Evolutionary conservation across 2,113 vertebrate species (phyloP), one percentile per base, ranked within the genome.

Genomic region (Lophochroa leadbeateri): DNA sequence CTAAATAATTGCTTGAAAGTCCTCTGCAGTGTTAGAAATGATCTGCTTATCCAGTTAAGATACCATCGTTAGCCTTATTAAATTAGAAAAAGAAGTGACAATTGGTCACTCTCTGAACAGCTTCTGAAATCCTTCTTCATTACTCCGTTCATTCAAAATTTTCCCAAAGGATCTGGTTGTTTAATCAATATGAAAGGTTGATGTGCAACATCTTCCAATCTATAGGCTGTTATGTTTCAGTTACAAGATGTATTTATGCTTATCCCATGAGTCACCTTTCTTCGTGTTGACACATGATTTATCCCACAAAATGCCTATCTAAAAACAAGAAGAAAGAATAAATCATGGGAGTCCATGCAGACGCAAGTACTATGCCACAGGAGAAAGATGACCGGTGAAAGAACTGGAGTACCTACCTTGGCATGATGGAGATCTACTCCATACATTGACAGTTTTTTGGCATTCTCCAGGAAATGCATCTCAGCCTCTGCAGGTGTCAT

Each of bases 371-470:
- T 61, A 17, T 6, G 12, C 14, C 11, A 72, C 17, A 41, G 29
- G 24, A 84, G 43, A 55, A 53, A 68, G 47, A 39, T 0, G 5
- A 75, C 5, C 0, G 1, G 10, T 46, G 28, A n/a, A 89, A 89
- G 58, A 86, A 85, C 20, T 10, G 17, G 37, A 92, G 11, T 17
- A 27, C 63, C 37, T 98, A 99, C 99, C 99, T 99, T 99, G 58
- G 99, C 99, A 76, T 99, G 99, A 96, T 99, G 99, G 74, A 99
- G 98, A 95, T 99, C 99, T 61, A 99, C 99, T 65, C 99, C 99
- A 39, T 99, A 99, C 99, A 99, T 99, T 20, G 99, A 99, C 1
- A 99, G 97, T 82, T 99, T 99, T 98, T 99, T 99, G 97, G 99
- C 99, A 85, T 99, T 99, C 97, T 99, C 99, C 97, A 99, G 96